Base-by-base conservation (phyloP, 2,888 invertebrate species). In the Eristalis arbustorum region DNA sequence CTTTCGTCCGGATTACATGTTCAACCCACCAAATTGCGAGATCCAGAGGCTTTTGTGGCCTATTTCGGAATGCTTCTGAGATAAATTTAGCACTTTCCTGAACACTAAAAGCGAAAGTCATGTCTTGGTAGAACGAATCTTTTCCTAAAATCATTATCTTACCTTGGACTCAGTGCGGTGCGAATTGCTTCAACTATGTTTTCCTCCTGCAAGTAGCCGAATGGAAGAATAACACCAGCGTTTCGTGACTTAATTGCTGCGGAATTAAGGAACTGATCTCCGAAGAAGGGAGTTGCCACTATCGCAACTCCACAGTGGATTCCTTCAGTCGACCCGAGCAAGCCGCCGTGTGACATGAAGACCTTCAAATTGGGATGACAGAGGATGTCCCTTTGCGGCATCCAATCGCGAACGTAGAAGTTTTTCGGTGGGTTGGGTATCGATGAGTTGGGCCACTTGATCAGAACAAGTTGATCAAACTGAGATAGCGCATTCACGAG, bases 301-400 rank as follows among this genome's bases (percentile, higher is more conserved):
- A 95, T 92, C 0, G 96, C 95, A 3, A 95, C 94, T 0, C 95
- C 95, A 84, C 94, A 94, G 88, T 94, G 93, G 1, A 94, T 93
- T 0, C 95, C 94, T 90, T 96, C 96, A 0, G 95, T 94, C 6
- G 95, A 91, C 67, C 96, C 95, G 75, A 96, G 92, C 90, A 96
- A 94, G 1, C 96, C 96, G 0, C 95, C 96, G 90, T 96, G 96
- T 0, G 95, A 95, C 63, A 96, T 93, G 90, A 95, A 96, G 0
- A 94, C 95, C 76, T 94, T 92, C 0, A 96, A 94, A 83, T 95
- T 95, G 0, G 94, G 94, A 90, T 96, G 96, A 95, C 96, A 94
- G 57, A 96, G 91, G 75, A 96, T 93, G 89, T 96, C 95, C 81
- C 94, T 94, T 89, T 96, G 96, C 0, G 96, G 96, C 91, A 96